Percentiles rank a stretch among this genome's conserved stretches.
Conservation (phyloP, 2,113 vertebrate genomes). For the Microtus richardsoni region DNA sequence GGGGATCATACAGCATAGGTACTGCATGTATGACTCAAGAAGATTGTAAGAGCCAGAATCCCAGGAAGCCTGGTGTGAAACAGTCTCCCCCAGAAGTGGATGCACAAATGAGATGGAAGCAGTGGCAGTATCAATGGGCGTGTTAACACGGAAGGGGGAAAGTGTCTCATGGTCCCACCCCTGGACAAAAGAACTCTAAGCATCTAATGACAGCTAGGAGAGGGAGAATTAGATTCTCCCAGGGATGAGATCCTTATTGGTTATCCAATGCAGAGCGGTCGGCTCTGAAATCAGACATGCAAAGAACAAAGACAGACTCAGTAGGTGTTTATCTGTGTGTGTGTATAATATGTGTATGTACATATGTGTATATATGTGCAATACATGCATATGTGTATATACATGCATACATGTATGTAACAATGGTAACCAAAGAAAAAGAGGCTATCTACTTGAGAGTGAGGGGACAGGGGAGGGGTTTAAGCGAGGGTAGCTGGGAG, state of each 20-base stretch:
- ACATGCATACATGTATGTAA: neutral
- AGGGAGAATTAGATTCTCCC: neutral
- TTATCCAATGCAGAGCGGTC: neutral
- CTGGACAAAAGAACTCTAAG: neutral
- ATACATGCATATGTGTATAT: neutral
- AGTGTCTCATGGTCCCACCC: neutral
- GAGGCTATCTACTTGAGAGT: neutral
- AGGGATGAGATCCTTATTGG: neutral
- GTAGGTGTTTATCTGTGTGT: neutral
- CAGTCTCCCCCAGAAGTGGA: neutral
- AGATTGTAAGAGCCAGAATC: neutral
- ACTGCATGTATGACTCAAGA: neutral
- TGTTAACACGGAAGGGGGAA: neutral
- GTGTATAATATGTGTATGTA: neutral
- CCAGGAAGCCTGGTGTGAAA: too few species aligned
- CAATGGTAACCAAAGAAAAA: neutral
- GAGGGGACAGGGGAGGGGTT: too few species aligned
- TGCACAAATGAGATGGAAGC: neutral
- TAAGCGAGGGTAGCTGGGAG: neutral
- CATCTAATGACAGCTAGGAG: neutral
- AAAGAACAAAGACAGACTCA: neutral
- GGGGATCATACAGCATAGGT: neutral
- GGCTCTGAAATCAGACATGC: neutral
- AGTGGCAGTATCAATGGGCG: neutral
- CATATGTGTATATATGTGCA: neutral